Conservation (phyloP, 2,888 invertebrate genomes). For the Augiades crinisus region DNA sequence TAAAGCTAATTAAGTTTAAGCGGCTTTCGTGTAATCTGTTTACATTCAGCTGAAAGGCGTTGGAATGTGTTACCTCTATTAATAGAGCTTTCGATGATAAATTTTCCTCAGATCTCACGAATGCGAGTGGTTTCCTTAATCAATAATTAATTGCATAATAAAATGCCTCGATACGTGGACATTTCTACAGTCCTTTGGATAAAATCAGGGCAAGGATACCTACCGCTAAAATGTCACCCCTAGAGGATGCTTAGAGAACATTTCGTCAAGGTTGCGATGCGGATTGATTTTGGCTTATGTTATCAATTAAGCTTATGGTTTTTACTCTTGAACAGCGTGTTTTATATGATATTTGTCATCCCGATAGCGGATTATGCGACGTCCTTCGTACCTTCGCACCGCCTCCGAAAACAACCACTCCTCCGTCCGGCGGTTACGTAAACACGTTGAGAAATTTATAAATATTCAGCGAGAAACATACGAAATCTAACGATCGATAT, state of each 20-base stretch:
- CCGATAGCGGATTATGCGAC: slow-evolving; percentile 34
- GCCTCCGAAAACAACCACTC: slow-evolving; percentile 50
- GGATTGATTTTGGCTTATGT: slow-evolving; percentile 12
- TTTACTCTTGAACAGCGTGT: slow-evolving; percentile 19
- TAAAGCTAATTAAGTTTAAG: slow-evolving; percentile 3
- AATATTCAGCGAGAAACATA: slow-evolving; percentile 50
- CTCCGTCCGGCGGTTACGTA: slow-evolving; percentile 67
- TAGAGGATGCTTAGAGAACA: slow-evolving; percentile 18
- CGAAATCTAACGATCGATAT: slow-evolving; percentile 51
- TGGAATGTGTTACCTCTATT: not conserved
- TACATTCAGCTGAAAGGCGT: slow-evolving; percentile 2
- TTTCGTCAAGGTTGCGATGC: slow-evolving; percentile 14
- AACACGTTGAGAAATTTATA: slow-evolving; percentile 59
- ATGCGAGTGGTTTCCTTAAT: not conserved
- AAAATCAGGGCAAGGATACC: slow-evolving; percentile 22
- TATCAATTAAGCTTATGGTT: slow-evolving; percentile 10
- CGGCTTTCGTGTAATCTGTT: slow-evolving; percentile 12
- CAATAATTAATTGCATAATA: slow-evolving; percentile 14
- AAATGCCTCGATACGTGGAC: slow-evolving; percentile 1
- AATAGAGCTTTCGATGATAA: not conserved
- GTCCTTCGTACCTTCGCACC: slow-evolving; percentile 38
- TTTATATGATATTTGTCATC: slow-evolving; percentile 51
- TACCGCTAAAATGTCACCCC: slow-evolving; percentile 23
- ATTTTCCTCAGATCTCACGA: not conserved
- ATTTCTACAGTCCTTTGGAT: slow-evolving; percentile 5